Evolutionary conservation across 23 tunicate genomes (phyloP).

Genomic region (Ascidia mentula): DNA sequence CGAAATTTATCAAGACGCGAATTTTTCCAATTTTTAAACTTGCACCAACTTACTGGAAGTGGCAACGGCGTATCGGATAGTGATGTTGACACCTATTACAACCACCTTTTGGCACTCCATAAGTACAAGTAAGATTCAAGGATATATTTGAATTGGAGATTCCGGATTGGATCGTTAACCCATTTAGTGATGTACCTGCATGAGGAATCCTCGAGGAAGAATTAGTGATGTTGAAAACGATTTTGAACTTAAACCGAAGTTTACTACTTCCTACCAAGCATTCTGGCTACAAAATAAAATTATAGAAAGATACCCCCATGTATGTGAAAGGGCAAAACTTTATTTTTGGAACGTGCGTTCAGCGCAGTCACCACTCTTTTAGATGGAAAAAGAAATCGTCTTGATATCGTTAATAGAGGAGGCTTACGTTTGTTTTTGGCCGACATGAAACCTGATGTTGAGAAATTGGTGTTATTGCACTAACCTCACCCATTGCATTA

Average conservation of each 20-base stretch:
- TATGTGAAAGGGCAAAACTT: too few species aligned
- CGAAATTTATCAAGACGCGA: neutral
- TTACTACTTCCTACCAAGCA: conserved; percentile 15
- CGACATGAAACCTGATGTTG: too few species aligned
- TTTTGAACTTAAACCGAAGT: conserved; percentile 43
- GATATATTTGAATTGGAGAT: conserved; percentile 22
- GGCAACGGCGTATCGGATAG: neutral
- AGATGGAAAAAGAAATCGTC: too few species aligned
- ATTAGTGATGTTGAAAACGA: conserved; percentile 21
- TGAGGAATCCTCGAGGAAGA: conserved; percentile 34
- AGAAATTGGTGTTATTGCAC: too few species aligned
- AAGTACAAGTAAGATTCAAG: conserved; percentile 33
- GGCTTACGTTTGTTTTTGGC: too few species aligned
- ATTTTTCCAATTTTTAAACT: neutral
- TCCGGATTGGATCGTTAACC: conserved; percentile 43
- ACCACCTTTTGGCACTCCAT: conserved; percentile 31
- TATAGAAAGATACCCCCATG: conserved; percentile 40
- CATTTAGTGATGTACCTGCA: conserved; percentile 24
- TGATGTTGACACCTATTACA: conserved; percentile 25
- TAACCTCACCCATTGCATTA: too few species aligned
- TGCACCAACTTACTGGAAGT: too few species aligned
- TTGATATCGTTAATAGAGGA: too few species aligned
- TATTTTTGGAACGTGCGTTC: too few species aligned
- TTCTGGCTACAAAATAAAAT: conserved; percentile 50
- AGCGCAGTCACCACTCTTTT: too few species aligned